Evolutionary conservation across 2,888 invertebrate genomes (phyloP).

Genomic region (Folsomia candida): DNA sequence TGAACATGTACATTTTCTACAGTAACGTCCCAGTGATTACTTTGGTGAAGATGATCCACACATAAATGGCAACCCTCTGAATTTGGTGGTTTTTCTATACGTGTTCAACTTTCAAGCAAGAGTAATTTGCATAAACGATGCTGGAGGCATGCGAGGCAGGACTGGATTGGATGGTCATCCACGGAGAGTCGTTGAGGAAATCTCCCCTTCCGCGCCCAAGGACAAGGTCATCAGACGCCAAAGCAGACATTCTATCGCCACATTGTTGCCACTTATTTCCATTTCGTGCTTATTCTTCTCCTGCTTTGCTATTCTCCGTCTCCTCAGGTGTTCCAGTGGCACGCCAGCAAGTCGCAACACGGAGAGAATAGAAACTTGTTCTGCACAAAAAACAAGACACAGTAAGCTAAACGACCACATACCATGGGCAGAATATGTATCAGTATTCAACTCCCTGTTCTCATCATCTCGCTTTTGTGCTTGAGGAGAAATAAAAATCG

Average conservation of each 20-base stretch:
- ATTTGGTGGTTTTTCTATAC: background rate
- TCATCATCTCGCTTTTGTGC: too few relatives aligned
- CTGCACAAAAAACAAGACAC: too few relatives aligned
- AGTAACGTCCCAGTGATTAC: background rate
- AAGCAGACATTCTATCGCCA: constrained; percentile 49
- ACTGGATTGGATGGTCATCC: background rate
- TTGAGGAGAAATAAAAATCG: too few relatives aligned
- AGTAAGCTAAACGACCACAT: too few relatives aligned
- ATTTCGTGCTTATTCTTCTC: background rate
- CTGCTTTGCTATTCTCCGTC: too few relatives aligned
- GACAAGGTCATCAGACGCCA: constrained; percentile 47
- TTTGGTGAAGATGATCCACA: background rate
- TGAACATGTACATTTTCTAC: too few relatives aligned
- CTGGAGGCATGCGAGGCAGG: background rate
- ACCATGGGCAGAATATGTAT: too few relatives aligned
- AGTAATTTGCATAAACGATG: background rate
- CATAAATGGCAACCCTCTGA: background rate
- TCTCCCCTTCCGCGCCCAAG: constrained; percentile 48
- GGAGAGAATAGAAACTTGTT: too few relatives aligned
- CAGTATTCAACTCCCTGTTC: too few relatives aligned
- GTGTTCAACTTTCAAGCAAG: background rate
- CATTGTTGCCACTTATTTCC: constrained; percentile 39
- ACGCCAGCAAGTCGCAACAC: too few relatives aligned
- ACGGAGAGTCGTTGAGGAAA: constrained; percentile 21
- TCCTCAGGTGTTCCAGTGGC: constrained; percentile 5